phyloP scores from a whole-genome alignment of 35 echinoderm and acorn worm genomes.

The Hemicentrotus pulcherrimus region DNA sequence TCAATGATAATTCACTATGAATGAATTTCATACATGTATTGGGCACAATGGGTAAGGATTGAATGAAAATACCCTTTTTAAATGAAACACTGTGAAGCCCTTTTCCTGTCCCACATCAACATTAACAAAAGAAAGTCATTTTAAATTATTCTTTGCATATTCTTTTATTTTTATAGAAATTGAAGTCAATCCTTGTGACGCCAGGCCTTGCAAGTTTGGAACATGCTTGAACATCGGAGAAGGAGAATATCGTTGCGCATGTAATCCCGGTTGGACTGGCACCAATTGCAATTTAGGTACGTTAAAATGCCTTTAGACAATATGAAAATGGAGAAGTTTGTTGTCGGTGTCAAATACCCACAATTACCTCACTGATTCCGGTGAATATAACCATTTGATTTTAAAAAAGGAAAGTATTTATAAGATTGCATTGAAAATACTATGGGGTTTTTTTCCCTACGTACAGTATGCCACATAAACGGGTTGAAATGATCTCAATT shows the following conservation, averaged over 20 bases:
- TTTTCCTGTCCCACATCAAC: no score
- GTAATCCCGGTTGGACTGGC: constrained; percentile 68
- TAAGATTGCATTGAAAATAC: not conserved
- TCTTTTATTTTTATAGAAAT: not conserved
- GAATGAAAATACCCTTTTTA: no score
- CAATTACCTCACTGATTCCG: not conserved
- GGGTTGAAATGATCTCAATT: no score
- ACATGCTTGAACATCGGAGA: constrained; percentile 35
- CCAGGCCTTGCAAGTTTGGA: constrained; percentile 48
- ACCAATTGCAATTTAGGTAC: constrained; percentile 56
- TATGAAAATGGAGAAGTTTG: not conserved
- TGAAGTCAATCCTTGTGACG: constrained; percentile 29
- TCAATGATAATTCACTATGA: no score
- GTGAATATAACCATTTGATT: not conserved
- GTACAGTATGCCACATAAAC: no score
- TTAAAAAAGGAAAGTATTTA: not conserved
- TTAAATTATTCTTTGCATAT: not conserved
- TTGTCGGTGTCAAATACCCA: not conserved
- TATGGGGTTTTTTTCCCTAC: not conserved
- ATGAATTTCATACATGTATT: no score
- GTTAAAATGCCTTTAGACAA: not conserved
- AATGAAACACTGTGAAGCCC: no score
- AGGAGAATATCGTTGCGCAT: constrained; percentile 66
- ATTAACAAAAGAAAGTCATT: no score
- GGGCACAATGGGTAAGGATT: no score